A percentile compares a stretch with the other conserved stretches of the same genome.
Conservation (phyloP, 2,888 invertebrate genomes). For the Ptycholaimellus sp. region DNA sequence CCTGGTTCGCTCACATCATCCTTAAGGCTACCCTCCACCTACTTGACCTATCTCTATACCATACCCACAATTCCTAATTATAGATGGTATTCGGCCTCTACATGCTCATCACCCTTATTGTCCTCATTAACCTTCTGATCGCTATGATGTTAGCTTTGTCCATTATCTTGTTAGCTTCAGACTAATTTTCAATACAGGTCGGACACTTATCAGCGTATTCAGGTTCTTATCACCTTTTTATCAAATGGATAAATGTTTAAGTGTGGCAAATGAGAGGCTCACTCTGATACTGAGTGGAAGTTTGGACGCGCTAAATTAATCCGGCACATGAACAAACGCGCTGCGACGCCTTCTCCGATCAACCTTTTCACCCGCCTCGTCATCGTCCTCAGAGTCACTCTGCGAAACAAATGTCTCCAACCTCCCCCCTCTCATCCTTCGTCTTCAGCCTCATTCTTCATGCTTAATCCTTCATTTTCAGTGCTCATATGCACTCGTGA, state of each 20-base stretch:
- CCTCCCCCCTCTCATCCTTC: too few relatives aligned
- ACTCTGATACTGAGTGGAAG: constrained; percentile 99
- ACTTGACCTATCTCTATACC: too few relatives aligned
- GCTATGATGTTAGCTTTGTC: too few relatives aligned
- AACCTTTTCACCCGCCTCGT: constrained; percentile 59
- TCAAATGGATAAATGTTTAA: constrained; percentile 99
- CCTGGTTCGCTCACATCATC: constrained; percentile 24
- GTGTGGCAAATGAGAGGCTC: too few relatives aligned
- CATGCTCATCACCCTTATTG: constrained; percentile 89
- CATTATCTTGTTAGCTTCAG: too few relatives aligned
- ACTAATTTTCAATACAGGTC: too few relatives aligned
- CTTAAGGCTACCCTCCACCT: too few relatives aligned
- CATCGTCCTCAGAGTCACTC: constrained; percentile 22
- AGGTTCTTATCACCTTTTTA: too few relatives aligned
- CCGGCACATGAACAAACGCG: constrained; percentile 87
- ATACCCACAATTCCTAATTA: too few relatives aligned
- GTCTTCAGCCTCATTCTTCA: too few relatives aligned
- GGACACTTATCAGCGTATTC: too few relatives aligned
- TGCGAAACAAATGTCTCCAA: constrained; percentile 21
- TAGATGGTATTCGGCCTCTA: constrained; percentile 74
- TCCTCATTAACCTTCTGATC: constrained; percentile 91
- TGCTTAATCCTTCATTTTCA: too few relatives aligned
- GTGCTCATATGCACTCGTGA: constrained; percentile 22
- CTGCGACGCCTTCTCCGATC: constrained; percentile 85
- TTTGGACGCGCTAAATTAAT: constrained; percentile 93